phyloP scores from a whole-genome alignment of 2,888 invertebrate genomes.

The Alcis repandata region DNA sequence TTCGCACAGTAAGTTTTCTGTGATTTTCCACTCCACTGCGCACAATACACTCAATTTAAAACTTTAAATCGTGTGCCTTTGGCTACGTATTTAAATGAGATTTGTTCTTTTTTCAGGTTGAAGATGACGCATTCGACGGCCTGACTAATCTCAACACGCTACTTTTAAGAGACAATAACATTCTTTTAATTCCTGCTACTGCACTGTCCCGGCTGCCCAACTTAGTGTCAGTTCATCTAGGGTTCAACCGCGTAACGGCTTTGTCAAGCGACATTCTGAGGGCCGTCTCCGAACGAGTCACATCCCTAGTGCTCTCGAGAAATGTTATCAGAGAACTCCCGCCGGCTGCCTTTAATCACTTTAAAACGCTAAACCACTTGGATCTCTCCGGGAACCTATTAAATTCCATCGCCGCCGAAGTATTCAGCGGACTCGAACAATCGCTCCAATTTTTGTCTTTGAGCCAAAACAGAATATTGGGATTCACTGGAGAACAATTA shows the following conservation, averaged over 20 bases:
- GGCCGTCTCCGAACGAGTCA: slow-evolving; percentile 90
- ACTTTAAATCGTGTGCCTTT: background rate
- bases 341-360: slow-evolving; percentile 92
- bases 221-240: slow-evolving; percentile 91
- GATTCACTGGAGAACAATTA: slow-evolving; percentile 88
- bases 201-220: slow-evolving; percentile 93
- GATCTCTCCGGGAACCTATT: slow-evolving; percentile 94
- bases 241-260: slow-evolving; percentile 95
- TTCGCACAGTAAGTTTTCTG: slow-evolving; percentile 91
- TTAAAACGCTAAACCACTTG: slow-evolving; percentile 89
- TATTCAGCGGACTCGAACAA: slow-evolving; percentile 92
- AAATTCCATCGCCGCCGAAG: slow-evolving; percentile 89
- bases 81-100: background rate
- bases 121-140: slow-evolving; percentile 95
- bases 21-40: background rate
- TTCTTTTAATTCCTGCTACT: slow-evolving; percentile 93
- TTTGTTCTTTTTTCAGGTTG: slow-evolving; percentile 87
- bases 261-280: slow-evolving; percentile 92
- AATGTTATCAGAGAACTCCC: slow-evolving; percentile 96
- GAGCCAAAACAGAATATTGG: slow-evolving; percentile 91
- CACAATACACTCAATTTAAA: background rate
- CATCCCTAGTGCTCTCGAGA: slow-evolving; percentile 91
- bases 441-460: slow-evolving; percentile 90
- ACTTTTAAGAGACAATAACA: slow-evolving; percentile 94
- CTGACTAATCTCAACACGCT: slow-evolving; percentile 91